phyloP scores from a whole-genome alignment of 2,797 vertebrate genomes.

The Morus bassanus region DNA sequence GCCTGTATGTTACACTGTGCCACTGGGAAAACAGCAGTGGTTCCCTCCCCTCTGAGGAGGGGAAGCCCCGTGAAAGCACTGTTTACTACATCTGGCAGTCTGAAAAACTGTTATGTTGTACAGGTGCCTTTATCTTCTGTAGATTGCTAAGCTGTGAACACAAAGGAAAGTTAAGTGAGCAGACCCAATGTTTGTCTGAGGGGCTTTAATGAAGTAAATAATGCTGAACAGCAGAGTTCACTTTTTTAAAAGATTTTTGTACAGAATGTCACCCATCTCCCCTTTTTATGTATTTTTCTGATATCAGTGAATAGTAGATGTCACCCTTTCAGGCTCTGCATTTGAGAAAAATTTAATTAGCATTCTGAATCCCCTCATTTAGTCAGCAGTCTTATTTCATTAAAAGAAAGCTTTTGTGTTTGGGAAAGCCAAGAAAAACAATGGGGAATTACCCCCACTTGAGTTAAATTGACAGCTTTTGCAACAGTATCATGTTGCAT shows the following conservation, averaged over 20 bases:
- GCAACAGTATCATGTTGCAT: slow-evolving; percentile 12
- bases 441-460: slow-evolving; percentile 4
- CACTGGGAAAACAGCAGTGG: not conserved
- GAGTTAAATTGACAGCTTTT: slow-evolving; percentile 19
- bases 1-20: not conserved
- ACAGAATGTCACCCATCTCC: not conserved
- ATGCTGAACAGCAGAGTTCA: not conserved
- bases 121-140: not conserved
- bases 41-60: not conserved
- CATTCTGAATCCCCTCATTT: slow-evolving; percentile 9
- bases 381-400: not conserved
- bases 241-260: not conserved
- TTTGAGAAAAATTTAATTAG: not conserved
- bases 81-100: not conserved
- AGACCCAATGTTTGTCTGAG: not conserved
- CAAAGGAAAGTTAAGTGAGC: not conserved
- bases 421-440: slow-evolving; percentile 16
- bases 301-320: not conserved
- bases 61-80: not conserved
- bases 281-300: not conserved
- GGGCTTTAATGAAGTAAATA: slow-evolving; percentile 2
- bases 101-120: not conserved
- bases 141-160: not conserved
- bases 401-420: slow-evolving; percentile 47
- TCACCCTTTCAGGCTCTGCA: not conserved